These are phyloP conservation scores for Spea multiplicata DNA, from an alignment of 2,113 vertebrate species.

Conservation along the genomic window DNA sequence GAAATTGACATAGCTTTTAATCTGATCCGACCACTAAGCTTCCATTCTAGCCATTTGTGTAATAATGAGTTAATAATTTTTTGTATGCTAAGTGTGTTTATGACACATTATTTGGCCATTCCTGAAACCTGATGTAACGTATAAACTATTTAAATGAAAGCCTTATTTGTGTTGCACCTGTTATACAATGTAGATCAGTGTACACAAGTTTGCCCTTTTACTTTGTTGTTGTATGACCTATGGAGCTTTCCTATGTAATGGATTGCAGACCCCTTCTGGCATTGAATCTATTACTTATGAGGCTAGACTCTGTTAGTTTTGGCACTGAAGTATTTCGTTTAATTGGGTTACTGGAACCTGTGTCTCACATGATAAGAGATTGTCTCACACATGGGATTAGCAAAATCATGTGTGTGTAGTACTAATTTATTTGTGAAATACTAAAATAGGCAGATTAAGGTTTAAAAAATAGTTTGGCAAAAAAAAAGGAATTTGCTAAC, in stretches of 20 bases:
- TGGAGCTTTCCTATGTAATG: conserved; percentile 27
- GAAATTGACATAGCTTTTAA: not conserved
- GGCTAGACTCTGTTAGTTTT: conserved; percentile 47
- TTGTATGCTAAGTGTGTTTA: not conserved
- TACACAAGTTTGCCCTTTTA: conserved; percentile 19
- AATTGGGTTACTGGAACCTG: conserved; percentile 42
- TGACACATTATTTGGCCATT: conserved; percentile 10
- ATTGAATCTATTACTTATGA: conserved; percentile 30
- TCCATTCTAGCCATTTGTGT: not conserved
- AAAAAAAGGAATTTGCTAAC: too few species aligned
- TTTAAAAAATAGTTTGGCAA: too few species aligned
- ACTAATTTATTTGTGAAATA: too few species aligned
- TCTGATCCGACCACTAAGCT: not conserved
- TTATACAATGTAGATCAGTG: not conserved
- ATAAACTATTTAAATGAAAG: conserved; percentile 8
- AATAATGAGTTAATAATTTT: not conserved
- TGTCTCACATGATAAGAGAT: conserved; percentile 42
- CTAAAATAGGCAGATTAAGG: too few species aligned
- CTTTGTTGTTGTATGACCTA: conserved; percentile 25
- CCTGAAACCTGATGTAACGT: conserved; percentile 9
- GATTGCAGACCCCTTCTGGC: conserved; percentile 35
- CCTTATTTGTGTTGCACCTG: conserved; percentile 24
- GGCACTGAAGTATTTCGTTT: conserved; percentile 24
- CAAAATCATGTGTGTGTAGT: not conserved
- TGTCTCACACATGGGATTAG: conserved; percentile 27